These are phyloP conservation scores for Rhopalosiphum nymphaeae DNA, from an alignment of 2,888 invertebrate genomes.

Conservation along the genomic window DNA sequence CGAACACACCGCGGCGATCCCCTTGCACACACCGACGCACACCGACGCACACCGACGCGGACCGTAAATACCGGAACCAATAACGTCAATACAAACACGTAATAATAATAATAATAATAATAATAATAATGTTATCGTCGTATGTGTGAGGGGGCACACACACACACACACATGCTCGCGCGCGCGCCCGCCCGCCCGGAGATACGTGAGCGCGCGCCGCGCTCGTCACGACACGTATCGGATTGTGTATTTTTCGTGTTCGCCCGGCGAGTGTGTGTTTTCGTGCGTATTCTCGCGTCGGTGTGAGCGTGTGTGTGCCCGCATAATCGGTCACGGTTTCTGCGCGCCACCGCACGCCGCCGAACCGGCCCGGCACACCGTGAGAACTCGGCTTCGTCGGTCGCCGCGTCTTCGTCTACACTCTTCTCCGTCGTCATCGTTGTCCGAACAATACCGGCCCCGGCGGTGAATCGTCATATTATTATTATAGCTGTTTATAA, in stretches of 20 bases:
- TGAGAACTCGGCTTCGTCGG: conserved; percentile 57
- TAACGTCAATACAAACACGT: conserved; percentile 57
- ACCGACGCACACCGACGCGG: background rate
- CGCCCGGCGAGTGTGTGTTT: background rate
- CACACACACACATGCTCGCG: background rate
- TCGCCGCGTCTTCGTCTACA: background rate
- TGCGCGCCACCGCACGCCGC: conserved; percentile 50
- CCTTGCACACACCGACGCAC: background rate
- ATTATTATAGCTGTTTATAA: background rate
- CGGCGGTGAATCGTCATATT: conserved; percentile 30
- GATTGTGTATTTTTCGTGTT: background rate
- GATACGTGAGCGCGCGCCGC: background rate
- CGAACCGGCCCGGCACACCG: conserved; percentile 44
- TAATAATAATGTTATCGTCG: conserved; percentile 20
- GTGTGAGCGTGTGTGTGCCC: background rate
- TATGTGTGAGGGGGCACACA: background rate
- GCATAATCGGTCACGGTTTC: conserved; percentile 63
- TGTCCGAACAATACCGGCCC: conserved; percentile 39
- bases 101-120: conserved; percentile 13
- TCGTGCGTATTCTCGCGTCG: background rate
- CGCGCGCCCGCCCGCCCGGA: background rate
- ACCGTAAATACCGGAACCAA: conserved; percentile 60
- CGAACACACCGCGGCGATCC: background rate
- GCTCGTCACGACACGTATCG: background rate
- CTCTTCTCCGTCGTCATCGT: background rate